Evolutionary conservation across 2,888 invertebrate genomes (phyloP), one percentile per base, ranked within the genome.

Genomic region (Dryococelus australis): DNA sequence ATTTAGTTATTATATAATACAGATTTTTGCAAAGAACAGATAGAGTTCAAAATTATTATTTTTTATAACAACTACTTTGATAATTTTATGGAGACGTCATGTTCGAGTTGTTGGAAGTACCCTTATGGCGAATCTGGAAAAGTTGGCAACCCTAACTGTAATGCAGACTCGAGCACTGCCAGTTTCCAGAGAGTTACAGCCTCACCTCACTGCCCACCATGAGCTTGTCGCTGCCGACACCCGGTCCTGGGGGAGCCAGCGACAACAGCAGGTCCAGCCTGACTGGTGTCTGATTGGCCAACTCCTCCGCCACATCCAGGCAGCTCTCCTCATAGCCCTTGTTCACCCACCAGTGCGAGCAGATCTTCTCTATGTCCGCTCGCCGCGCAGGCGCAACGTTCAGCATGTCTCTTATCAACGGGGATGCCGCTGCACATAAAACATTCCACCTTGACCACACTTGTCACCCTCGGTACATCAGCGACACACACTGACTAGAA

Each of bases 261-360:
- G 98, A 97, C 88, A 98, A 94, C 89, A 98, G 93, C 88, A 98
- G 94, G 93, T 98, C 98, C 51, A 98, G 94, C 81, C 98, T 94
- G 81, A 98, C 98, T 0, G 98, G 98, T 3, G 98, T 98, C 92
- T 98, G 96, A 90, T 97, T 97, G 43, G 98, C 98, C 89, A 98
- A 92, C 90, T 97, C 96, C 92, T 98, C 97, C 0, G 98, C 97
- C 90, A 97, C 94, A 90, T 97, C 96, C 88, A 98, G 93, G 92
- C 98, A 98, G 83, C 96, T 96, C 65, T 96, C 95, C 89, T 95
- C 95, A 91, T 97, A 97, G 0, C 96, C 96, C 90, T 95, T 95
- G 92, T 99, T 99, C 88, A 99, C 97, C 99, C 99, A 99, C 97
- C 98, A 97, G 93, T 99, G 98, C 84, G 96, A 95, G 92, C 99